These are phyloP conservation scores for Sparidentex hasta DNA, from an alignment of 2,797 vertebrate species.

Conservation along the genomic window DNA sequence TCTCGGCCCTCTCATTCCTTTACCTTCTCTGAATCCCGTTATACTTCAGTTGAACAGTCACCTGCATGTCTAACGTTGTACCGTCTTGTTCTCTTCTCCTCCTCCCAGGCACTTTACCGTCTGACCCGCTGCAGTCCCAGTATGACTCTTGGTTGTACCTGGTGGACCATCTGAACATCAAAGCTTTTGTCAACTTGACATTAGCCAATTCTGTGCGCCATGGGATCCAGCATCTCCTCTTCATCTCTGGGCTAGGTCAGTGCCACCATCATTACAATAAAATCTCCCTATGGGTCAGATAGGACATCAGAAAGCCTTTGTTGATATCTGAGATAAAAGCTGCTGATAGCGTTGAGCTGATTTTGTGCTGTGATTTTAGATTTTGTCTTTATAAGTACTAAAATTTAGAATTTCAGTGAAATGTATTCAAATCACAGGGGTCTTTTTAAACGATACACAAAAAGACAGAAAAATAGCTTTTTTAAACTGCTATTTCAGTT, in stretches of 20 bases:
- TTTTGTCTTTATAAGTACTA: not conserved
- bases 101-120: constrained; percentile 86
- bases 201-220: constrained; percentile 89
- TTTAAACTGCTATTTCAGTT: not conserved
- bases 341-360: not conserved
- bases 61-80: constrained; percentile 4
- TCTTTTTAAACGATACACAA: too few relatives aligned
- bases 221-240: constrained; percentile 92
- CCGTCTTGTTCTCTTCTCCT: not conserved
- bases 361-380: not conserved
- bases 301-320: not conserved
- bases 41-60: not conserved
- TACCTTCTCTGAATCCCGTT: constrained; percentile 13
- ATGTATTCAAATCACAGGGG: too few relatives aligned
- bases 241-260: constrained; percentile 94
- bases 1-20: constrained; percentile 15
- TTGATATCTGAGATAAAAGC: not conserved
- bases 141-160: constrained; percentile 93
- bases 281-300: not conserved
- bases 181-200: constrained; percentile 93
- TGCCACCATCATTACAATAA: constrained; percentile 5
- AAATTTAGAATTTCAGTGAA: not conserved
- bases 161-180: constrained; percentile 94
- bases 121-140: constrained; percentile 90
- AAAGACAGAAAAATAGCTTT: not conserved